These are phyloP conservation scores for Oscheius sp. DNA, from an alignment of 2,888 invertebrate species.

Conservation along the genomic window DNA sequence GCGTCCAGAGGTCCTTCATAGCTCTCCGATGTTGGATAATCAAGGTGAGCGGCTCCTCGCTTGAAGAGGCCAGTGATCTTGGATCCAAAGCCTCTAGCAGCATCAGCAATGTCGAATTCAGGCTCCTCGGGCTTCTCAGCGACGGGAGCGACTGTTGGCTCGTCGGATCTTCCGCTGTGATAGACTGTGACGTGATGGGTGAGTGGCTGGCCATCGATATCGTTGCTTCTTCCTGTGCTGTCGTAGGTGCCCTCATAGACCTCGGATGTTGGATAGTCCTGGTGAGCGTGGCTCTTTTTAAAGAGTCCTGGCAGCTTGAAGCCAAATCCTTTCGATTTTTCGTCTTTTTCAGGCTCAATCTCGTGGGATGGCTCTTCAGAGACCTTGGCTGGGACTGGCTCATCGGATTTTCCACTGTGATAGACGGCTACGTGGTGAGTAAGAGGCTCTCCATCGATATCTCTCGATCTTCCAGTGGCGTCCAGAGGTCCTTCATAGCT, in stretches of 20 bases:
- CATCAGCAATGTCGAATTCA: too few relatives aligned
- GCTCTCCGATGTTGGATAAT: constrained; percentile 19
- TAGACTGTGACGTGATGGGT: constrained; percentile 20
- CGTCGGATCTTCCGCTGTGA: constrained; percentile 20
- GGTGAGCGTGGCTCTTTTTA: constrained; percentile 12
- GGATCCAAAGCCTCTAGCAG: constrained; percentile 11
- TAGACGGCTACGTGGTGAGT: constrained; percentile 22
- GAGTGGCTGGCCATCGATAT: constrained; percentile 20
- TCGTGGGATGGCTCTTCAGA: background rate
- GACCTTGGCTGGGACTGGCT: too few relatives aligned
- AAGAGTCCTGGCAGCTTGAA: constrained; percentile 13
- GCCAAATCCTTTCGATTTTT: constrained; percentile 3
- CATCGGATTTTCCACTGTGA: constrained; percentile 15
- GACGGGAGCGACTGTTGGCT: constrained; percentile 5
- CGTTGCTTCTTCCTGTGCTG: background rate
- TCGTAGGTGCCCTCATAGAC: constrained; percentile 19
- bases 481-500: constrained; percentile 26
- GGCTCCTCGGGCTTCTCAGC: too few relatives aligned
- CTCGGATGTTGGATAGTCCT: constrained; percentile 14
- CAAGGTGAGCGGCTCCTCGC: constrained; percentile 11
- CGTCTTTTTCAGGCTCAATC: background rate
- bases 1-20: constrained; percentile 16
- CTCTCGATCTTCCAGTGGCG: constrained; percentile 5
- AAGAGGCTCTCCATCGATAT: constrained; percentile 21
- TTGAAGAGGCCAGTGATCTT: constrained; percentile 16